Percentiles rank a stretch among this genome's conserved stretches.
Evolutionary conservation across 2,113 vertebrate species (phyloP).

Genomic region (Pelobates fuscus): DNA sequence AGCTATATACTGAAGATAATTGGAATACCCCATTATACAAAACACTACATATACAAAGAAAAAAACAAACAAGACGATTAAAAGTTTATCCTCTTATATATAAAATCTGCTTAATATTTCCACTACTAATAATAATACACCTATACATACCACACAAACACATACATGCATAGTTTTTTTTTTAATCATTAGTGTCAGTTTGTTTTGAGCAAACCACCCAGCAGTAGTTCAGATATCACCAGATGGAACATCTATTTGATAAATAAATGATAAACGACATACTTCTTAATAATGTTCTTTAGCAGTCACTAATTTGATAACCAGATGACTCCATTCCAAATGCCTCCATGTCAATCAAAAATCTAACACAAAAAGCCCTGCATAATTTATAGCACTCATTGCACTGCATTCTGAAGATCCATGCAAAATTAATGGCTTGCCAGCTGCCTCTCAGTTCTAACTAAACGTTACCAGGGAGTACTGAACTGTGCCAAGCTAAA

Average conservation of each 20-base stretch:
- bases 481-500: slow-evolving; percentile 13
- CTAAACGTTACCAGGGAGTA: background rate
- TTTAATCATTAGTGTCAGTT: background rate
- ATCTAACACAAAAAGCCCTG: slow-evolving; percentile 39
- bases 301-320: slow-evolving; percentile 27
- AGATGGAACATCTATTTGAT: slow-evolving; percentile 20
- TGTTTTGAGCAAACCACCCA: background rate
- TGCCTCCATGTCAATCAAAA: background rate
- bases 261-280: slow-evolving; percentile 27
- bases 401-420: background rate
- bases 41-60: too few species aligned
- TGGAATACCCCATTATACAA: too few species aligned
- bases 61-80: too few species aligned
- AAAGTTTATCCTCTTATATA: too few species aligned
- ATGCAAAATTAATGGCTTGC: slow-evolving; percentile 31
- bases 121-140: too few species aligned
- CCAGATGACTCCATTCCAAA: background rate
- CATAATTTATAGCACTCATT: slow-evolving; percentile 46
- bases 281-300: slow-evolving; percentile 37
- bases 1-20: too few species aligned
- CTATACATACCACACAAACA: too few species aligned
- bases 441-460: background rate
- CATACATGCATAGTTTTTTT: too few species aligned
- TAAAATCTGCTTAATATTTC: too few species aligned
- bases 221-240: slow-evolving; percentile 4